Percentiles rank a stretch among this genome's conserved stretches.
phyloP scores from a whole-genome alignment of 2,888 invertebrate species.

The Resseliella maxima region DNA sequence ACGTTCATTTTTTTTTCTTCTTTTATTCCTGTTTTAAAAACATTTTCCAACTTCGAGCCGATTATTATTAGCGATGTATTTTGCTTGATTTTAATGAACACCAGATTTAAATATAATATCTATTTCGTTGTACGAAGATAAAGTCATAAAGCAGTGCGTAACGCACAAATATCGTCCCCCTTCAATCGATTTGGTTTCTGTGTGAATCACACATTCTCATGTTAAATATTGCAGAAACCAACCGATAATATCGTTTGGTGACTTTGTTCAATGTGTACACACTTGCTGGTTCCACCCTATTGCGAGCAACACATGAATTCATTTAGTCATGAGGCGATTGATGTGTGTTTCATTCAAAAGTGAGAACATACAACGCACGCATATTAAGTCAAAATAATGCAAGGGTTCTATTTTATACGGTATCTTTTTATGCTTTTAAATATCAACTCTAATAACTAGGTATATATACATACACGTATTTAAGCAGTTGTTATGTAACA shows the following conservation, averaged over 20 bases:
- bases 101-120: constrained; percentile 55
- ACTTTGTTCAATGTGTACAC: neutral
- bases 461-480: neutral
- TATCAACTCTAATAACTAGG: constrained; percentile 37
- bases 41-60: constrained; percentile 33
- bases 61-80: constrained; percentile 55
- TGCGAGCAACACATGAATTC: constrained; percentile 26
- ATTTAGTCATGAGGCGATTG: neutral
- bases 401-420: constrained; percentile 18
- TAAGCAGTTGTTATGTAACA: neutral
- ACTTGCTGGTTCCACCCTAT: constrained; percentile 23
- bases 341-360: constrained; percentile 48
- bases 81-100: constrained; percentile 54
- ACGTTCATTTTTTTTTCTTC: no score
- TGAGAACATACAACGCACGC: constrained; percentile 31
- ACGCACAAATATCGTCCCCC: neutral
- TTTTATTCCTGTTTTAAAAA: no score
- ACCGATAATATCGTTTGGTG: neutral
- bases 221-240: constrained; percentile 53
- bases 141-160: neutral
- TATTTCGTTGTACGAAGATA: constrained; percentile 9
- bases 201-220: constrained; percentile 40
- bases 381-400: constrained; percentile 12
- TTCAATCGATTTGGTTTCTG: neutral
- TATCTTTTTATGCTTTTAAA: neutral